A percentile compares a stretch with the other conserved stretches of the same genome.
phyloP scores from a whole-genome alignment of 2,113 vertebrate genomes.

The Bucco capensis region DNA sequence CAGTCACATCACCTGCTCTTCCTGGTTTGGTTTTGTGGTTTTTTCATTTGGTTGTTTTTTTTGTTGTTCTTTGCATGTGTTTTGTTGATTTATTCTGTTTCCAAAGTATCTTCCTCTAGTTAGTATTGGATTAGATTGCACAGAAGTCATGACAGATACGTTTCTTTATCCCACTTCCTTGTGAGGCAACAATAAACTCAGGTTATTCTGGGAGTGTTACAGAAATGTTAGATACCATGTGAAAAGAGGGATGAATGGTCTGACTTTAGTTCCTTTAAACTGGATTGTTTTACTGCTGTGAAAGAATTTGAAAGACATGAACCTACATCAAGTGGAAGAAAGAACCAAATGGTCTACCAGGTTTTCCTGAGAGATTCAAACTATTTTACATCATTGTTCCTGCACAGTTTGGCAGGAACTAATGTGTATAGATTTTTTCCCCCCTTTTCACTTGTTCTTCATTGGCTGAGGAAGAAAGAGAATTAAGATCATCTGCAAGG shows the following conservation, averaged over 20 bases:
- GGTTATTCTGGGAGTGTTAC: not conserved
- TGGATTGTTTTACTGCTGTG: not conserved
- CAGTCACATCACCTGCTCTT: not conserved
- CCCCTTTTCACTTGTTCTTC: not conserved
- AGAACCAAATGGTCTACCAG: not conserved
- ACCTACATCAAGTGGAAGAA: not conserved
- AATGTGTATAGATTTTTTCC: not conserved
- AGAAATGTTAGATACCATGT: not conserved
- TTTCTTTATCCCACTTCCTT: not conserved
- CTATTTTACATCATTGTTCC: not conserved
- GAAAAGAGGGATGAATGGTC: not conserved
- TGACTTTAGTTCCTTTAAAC: not conserved
- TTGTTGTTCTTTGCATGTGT: too few species aligned
- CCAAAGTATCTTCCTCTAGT: not conserved
- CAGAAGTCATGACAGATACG: not conserved
- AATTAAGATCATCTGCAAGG: not conserved
- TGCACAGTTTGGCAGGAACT: not conserved
- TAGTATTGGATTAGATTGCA: not conserved
- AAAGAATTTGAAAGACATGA: constrained; percentile 12
- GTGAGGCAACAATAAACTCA: not conserved
- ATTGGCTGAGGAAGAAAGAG: not conserved
- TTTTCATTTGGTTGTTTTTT: too few species aligned
- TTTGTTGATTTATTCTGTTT: too few species aligned
- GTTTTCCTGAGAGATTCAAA: not conserved
- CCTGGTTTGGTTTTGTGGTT: not conserved